Percentiles rank a stretch among this genome's conserved stretches.
Evolutionary conservation across 2,113 vertebrate genomes (phyloP).

Genomic region (Elephantulus edwardii): DNA sequence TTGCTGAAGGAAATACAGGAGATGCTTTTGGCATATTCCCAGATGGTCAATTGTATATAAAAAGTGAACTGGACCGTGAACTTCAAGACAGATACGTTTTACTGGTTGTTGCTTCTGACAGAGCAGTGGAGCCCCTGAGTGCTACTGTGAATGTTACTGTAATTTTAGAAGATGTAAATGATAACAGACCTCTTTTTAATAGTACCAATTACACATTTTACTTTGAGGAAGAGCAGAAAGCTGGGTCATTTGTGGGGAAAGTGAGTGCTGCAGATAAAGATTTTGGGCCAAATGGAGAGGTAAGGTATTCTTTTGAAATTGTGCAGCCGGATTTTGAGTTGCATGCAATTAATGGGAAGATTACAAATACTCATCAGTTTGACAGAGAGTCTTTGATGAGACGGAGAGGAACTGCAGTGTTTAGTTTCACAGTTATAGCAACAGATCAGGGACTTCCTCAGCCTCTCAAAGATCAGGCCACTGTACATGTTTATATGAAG

Average conservation of each 20-base stretch:
- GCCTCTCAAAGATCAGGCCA: slow-evolving; percentile 95
- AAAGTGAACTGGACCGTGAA: slow-evolving; percentile 96
- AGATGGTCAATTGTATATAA: slow-evolving; percentile 97
- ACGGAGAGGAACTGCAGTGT: slow-evolving; percentile 92
- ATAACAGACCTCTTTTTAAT: slow-evolving; percentile 97
- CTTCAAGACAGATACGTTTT: slow-evolving; percentile 93
- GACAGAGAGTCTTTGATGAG: slow-evolving; percentile 96
- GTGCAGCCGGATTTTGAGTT: slow-evolving; percentile 95
- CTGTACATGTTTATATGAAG: slow-evolving; percentile 94
- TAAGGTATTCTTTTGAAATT: slow-evolving; percentile 93
- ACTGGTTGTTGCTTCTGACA: slow-evolving; percentile 91
- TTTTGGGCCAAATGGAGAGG: slow-evolving; percentile 93
- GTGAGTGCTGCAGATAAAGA: slow-evolving; percentile 95
- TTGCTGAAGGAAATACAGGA: slow-evolving; percentile 92
- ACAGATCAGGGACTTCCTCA: slow-evolving; percentile 97
- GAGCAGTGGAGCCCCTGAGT: slow-evolving; percentile 93
- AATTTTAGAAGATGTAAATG: slow-evolving; percentile 95
- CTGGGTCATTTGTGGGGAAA: slow-evolving; percentile 91
- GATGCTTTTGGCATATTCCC: slow-evolving; percentile 97
- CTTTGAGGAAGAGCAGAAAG: slow-evolving; percentile 93
- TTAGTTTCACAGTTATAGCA: slow-evolving; percentile 92
- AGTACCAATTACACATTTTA: slow-evolving; percentile 97
- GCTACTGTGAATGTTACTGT: slow-evolving; percentile 94
- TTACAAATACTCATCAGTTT: slow-evolving; percentile 91
- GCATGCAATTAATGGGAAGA: slow-evolving; percentile 90